Conservation (phyloP, 2,113 vertebrate genomes). For the Zapornia atra region DNA sequence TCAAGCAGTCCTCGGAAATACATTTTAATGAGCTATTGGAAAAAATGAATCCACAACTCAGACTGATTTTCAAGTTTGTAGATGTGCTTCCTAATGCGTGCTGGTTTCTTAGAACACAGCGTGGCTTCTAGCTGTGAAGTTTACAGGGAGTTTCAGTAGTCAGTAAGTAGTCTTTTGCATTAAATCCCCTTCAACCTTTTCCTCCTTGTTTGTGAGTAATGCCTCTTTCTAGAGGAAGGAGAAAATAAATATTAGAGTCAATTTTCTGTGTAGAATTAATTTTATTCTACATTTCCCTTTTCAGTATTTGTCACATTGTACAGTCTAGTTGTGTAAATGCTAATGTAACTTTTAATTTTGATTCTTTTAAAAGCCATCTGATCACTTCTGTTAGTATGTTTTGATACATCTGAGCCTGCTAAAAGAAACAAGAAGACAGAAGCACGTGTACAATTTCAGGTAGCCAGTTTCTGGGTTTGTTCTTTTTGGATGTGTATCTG, state of each 20-base stretch:
- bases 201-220: not conserved
- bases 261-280: not conserved
- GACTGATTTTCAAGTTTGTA: not conserved
- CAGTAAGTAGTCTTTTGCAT: not conserved
- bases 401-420: not conserved
- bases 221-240: not conserved
- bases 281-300: not conserved
- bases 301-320: not conserved
- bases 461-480: not conserved
- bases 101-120: not conserved
- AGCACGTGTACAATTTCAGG: not conserved
- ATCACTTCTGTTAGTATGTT: not conserved
- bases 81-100: not conserved
- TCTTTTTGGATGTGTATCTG: not conserved
- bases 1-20: not conserved
- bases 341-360: not conserved
- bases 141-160: not conserved
- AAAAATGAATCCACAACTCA: not conserved
- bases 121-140: not conserved
- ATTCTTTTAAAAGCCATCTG: too few relatives aligned
- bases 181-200: not conserved
- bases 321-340: not conserved
- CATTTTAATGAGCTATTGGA: not conserved
- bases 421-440: not conserved
- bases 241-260: not conserved